Evolutionary conservation across 1,140 invertebrate genomes (phyloP), one percentile per base, ranked within the genome.

Genomic region (Drosophila jambulina): DNA sequence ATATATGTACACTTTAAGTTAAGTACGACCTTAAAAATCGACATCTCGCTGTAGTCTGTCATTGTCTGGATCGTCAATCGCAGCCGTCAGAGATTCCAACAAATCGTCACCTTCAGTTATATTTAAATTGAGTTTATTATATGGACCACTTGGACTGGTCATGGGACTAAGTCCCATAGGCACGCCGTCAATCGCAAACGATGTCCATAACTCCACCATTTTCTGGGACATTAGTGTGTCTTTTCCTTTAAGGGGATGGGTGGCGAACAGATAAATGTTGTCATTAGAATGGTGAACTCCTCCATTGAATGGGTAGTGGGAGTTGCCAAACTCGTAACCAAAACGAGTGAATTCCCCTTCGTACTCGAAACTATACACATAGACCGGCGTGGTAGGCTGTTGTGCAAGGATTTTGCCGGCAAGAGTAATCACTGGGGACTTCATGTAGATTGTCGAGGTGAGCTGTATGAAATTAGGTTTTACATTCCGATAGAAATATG

Each of bases 211-310:
- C 7, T 92, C 80, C 3, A 93, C 92, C 92, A 93, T 93, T 49
- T 83, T 80, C 61, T 92, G 87, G 5, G 92, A 80, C 58, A 93
- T 84, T 23, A 61, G 49, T 0, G 67, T 79, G 53, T 93, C 93
- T 13, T 91, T n/a, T 7, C 63, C 81, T 53, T 82, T 81, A 25
- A 93, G 54, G 1, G 61, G 53, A 70, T 92, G 83, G 3, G 80
- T 91, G 19, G 92, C 80, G 67, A 93, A 93, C 1, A 93, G 46
- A 49, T 93, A 93, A 10, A 93, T 81, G 54, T 93, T 88, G 48
- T 93, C 93, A 54, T 93, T 82, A 0, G 93, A 93, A 75, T 93
- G 93, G 69, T 93, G 92, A 7, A 92, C 88, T 17, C 93, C 93
- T 7, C 93, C 93, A 56, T 93, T 83, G 12, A 93, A 93, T 3